Evolutionary conservation across 2,888 invertebrate genomes (phyloP).

Genomic region (Cataglyphis albicans): DNA sequence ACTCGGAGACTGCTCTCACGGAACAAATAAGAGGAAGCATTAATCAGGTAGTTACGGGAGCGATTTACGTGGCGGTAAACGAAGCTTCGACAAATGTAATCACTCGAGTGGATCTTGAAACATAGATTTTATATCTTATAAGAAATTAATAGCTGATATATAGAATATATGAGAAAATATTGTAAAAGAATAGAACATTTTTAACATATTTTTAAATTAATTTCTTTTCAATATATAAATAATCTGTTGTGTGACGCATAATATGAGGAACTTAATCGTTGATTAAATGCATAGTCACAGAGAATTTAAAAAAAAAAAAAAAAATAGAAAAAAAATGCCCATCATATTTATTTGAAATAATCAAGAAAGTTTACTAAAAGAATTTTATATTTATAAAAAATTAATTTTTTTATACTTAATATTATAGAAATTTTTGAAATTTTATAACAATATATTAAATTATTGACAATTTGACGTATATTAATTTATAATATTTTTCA

Average conservation of each 20-base stretch:
- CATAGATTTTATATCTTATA: background rate
- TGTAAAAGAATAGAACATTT: background rate
- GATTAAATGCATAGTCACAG: background rate
- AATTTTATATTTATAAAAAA: background rate
- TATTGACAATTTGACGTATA: background rate
- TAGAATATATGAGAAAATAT: background rate
- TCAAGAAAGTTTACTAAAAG: background rate
- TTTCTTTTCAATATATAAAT: background rate
- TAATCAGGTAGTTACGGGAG: background rate
- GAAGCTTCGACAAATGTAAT: background rate
- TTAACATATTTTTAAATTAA: background rate
- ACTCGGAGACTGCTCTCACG: slow-evolving; percentile 92
- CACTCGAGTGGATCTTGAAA: background rate
- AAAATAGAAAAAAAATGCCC: background rate
- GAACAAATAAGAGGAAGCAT: slow-evolving; percentile 14
- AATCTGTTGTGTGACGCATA: background rate
- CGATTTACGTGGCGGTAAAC: background rate
- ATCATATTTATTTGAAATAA: background rate
- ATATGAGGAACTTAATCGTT: background rate
- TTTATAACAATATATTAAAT: background rate
- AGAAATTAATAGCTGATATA: background rate
- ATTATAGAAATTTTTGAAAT: background rate
- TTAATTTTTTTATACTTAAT: background rate
- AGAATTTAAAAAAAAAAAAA: background rate
- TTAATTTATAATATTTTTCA: background rate